These are phyloP conservation scores for Odontamblyopus rebecca DNA, from an alignment of 2,797 vertebrate genomes.

Conservation along the genomic window DNA sequence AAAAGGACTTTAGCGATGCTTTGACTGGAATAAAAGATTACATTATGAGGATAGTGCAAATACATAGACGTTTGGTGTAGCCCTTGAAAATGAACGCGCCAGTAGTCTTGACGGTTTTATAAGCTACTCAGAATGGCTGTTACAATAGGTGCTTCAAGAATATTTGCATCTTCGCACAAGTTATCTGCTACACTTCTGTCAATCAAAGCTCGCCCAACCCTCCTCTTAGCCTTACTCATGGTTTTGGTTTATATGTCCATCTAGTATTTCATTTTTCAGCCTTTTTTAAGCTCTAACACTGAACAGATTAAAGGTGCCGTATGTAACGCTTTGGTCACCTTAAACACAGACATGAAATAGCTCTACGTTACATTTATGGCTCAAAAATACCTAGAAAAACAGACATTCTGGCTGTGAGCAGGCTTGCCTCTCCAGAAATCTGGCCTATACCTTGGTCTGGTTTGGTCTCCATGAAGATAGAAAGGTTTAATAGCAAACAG, in stretches of 20 bases:
- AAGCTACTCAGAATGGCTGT: not conserved
- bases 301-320: not conserved
- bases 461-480: too few relatives aligned
- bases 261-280: not conserved
- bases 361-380: too few relatives aligned
- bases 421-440: too few relatives aligned
- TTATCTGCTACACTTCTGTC: not conserved
- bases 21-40: not conserved
- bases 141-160: not conserved
- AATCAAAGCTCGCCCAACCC: not conserved
- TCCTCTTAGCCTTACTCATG: too few relatives aligned
- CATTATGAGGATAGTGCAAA: not conserved
- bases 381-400: too few relatives aligned
- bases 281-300: not conserved
- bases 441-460: too few relatives aligned
- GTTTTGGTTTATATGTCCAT: too few relatives aligned
- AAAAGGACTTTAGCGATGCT: not conserved
- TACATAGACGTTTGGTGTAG: not conserved
- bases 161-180: not conserved
- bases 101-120: not conserved
- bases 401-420: too few relatives aligned
- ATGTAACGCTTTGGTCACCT: too few relatives aligned
- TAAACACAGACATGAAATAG: too few relatives aligned
- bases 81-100: not conserved
- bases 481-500: too few relatives aligned